Evolutionary conservation across 2,797 vertebrate genomes (phyloP).

Genomic region (Megalops cyprinoides): DNA sequence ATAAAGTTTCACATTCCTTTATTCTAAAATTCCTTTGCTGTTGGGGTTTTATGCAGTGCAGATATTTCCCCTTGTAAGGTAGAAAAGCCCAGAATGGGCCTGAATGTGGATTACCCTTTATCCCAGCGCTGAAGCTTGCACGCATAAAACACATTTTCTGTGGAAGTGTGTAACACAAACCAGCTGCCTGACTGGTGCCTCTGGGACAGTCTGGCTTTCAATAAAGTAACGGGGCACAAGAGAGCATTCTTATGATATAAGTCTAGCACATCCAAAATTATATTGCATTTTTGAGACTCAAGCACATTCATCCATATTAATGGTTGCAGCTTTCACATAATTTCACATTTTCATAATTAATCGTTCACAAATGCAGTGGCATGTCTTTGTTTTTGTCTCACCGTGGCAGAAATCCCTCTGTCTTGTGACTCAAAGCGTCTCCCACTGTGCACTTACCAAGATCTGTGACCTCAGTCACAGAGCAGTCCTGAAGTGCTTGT

Average conservation of each 20-base stretch:
- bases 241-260: not conserved
- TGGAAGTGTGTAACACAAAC: conserved; percentile 38
- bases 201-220: not conserved
- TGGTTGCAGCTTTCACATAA: not conserved
- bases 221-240: not conserved
- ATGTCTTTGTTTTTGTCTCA: too few relatives aligned
- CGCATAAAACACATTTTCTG: conserved; percentile 33
- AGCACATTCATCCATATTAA: too few relatives aligned
- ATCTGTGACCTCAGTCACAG: too few relatives aligned
- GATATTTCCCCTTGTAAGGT: conserved; percentile 25
- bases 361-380: too few relatives aligned
- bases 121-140: conserved; percentile 32
- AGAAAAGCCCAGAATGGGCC: conserved; percentile 15
- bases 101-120: conserved; percentile 29
- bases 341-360: not conserved
- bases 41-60: not conserved
- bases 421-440: too few relatives aligned
- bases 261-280: too few relatives aligned
- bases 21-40: too few relatives aligned
- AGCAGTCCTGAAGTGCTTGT: too few relatives aligned
- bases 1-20: too few relatives aligned
- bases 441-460: too few relatives aligned
- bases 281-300: too few relatives aligned
- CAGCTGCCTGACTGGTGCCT: conserved; percentile 36
- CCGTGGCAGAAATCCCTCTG: too few relatives aligned